Base-by-base conservation (phyloP, 2,888 invertebrate genomes). In the Sussaba pulchella region DNA sequence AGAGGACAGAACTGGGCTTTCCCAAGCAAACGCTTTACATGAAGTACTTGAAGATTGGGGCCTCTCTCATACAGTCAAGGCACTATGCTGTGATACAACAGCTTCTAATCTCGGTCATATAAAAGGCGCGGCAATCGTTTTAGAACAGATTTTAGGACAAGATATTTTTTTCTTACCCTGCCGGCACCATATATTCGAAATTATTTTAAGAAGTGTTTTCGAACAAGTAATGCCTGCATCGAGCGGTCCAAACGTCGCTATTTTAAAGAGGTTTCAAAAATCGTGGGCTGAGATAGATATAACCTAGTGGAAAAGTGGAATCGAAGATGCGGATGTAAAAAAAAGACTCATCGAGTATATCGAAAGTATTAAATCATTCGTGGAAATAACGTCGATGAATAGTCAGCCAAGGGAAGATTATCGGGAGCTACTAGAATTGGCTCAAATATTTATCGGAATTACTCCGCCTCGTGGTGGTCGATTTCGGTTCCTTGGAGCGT, bases 31-130 rank as follows among this genome's bases (percentile, higher is more conserved):
- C 21, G 86, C 67, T 24, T 80, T 75, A 39, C 45, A 43, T 43
- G 74, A 81, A 14, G 76, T 76, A 43, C 72, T 85, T 41, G 66
- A 82, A 9, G 84, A 85, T 54, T 86, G 85, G 85, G 77, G 82
- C 41, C 75, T 87, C 21, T 50, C 66, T 52, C 78, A 83, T 41
- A 75, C 83, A 59, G 81, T 86, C n/a, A 78, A 83, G 67, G 80
- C 81, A n/a, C n/a, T n/a, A n/a, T n/a, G n/a, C n/a, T 87, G 82
- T 85, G 85, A 87, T 69, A 87, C 87, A 1, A 88, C 87, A 39
- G 78, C 85, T 10, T 81, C 86, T 59, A 87, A 87, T 77, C 81
- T 84, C 67, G 84, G 86, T 54, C 81, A 61, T 36, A 71, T 84
- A 21, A 87, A 86, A 63, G 86, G 86, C 50, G 84, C 86, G 21